A percentile compares a stretch with the other conserved stretches of the same genome.
Conservation (phyloP, 2,888 invertebrate genomes). For the Cylindroiulus punctatus region DNA sequence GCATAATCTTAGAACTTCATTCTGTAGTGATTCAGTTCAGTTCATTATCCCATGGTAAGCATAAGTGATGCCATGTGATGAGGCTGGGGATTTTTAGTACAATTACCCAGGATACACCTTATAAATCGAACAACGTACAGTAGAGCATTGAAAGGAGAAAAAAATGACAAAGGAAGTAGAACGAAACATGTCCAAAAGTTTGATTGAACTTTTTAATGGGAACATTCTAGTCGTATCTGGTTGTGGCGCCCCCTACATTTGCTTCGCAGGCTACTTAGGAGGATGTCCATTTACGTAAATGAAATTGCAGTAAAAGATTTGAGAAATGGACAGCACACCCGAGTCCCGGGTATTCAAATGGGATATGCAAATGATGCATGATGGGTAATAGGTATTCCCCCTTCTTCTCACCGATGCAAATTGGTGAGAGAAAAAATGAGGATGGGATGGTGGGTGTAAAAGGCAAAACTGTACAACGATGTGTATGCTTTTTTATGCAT, state of each 20-base stretch:
- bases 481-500: constrained; percentile 1
- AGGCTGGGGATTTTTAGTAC: too few relatives aligned
- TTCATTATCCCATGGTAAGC: too few relatives aligned
- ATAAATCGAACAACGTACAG: too few relatives aligned
- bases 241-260: neutral
- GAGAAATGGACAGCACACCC: constrained; percentile 3
- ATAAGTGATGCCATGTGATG: too few relatives aligned
- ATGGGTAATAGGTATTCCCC: constrained; percentile 19
- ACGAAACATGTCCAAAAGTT: too few relatives aligned
- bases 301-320: neutral
- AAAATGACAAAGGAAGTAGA: too few relatives aligned
- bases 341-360: neutral
- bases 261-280: neutral
- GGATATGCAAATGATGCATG: constrained; percentile 22
- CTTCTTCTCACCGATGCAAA: neutral
- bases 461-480: neutral
- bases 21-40: too few relatives aligned
- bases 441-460: constrained; percentile 9
- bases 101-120: too few relatives aligned
- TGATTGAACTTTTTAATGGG: too few relatives aligned
- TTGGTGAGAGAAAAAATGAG: neutral
- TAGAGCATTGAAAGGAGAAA: too few relatives aligned
- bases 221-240: neutral
- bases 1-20: too few relatives aligned
- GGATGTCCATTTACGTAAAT: constrained; percentile 6